A percentile compares a stretch with the other conserved stretches of the same genome.
Conservation (phyloP, 2,113 vertebrate species). For the Oncorhynchus masou region DNA sequence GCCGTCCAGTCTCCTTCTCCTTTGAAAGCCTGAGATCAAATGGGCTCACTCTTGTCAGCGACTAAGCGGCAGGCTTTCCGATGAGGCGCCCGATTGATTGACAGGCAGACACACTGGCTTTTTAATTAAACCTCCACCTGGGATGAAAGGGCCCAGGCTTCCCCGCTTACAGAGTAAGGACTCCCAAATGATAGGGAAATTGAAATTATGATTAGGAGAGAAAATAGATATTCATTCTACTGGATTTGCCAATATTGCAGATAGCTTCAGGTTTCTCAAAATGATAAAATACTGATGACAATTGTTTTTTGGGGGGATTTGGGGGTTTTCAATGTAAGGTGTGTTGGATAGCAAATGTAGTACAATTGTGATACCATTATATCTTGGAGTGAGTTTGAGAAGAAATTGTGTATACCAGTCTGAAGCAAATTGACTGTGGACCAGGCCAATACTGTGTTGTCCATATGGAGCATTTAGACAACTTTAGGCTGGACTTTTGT, state of each 20-base stretch:
- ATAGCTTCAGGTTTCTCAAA: slow-evolving; percentile 67
- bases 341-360: slow-evolving; percentile 14
- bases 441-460: no score
- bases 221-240: slow-evolving; percentile 65
- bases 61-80: slow-evolving; percentile 72
- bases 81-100: slow-evolving; percentile 82
- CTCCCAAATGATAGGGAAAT: slow-evolving; percentile 64
- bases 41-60: slow-evolving; percentile 79
- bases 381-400: no score
- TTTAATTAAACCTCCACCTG: slow-evolving; percentile 87
- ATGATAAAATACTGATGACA: slow-evolving; percentile 80
- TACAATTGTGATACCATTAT: no score
- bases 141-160: slow-evolving; percentile 80
- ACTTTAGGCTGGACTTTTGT: no score
- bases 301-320: slow-evolving; percentile 64
- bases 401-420: no score
- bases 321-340: slow-evolving; percentile 29
- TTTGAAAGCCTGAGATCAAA: slow-evolving; percentile 81
- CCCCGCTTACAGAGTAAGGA: slow-evolving; percentile 54
- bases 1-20: slow-evolving; percentile 62
- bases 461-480: no score
- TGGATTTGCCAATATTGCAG: slow-evolving; percentile 73
- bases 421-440: no score
- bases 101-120: slow-evolving; percentile 73
- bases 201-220: slow-evolving; percentile 72